A percentile compares a stretch with the other conserved stretches of the same genome.
These are phyloP conservation scores for Nesospiza acunhae DNA, from an alignment of 2,113 vertebrate genomes.

Conservation along the genomic window DNA sequence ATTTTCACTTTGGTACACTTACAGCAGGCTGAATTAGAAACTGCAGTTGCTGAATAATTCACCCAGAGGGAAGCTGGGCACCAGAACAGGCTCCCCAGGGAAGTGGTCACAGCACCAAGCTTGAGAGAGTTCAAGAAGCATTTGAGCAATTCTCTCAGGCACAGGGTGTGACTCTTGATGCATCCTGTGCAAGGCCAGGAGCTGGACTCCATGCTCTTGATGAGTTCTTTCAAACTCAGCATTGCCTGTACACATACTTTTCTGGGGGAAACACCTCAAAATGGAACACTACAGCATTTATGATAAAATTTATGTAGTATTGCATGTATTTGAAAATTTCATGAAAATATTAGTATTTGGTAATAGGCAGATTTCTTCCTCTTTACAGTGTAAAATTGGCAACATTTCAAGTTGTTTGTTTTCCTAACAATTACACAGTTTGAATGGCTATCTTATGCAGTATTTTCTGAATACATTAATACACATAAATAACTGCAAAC, in stretches of 20 bases:
- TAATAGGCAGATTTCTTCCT: not conserved
- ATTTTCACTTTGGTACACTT: not conserved
- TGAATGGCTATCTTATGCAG: not conserved
- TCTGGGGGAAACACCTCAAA: not conserved
- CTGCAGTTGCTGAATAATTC: not conserved
- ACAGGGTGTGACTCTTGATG: not conserved
- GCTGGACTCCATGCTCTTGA: rapidly evolving
- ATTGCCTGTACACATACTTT: not conserved
- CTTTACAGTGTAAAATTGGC: not conserved
- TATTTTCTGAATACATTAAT: not conserved
- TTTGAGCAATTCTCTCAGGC: not conserved
- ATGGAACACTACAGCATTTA: not conserved
- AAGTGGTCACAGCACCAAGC: not conserved
- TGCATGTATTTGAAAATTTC: not conserved
- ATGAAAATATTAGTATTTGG: not conserved
- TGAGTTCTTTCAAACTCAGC: not conserved
- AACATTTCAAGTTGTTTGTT: not conserved
- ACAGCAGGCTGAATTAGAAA: not conserved
- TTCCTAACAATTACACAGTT: not conserved
- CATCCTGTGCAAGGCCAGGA: not conserved
- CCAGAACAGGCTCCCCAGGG: not conserved
- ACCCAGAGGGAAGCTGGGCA: not conserved
- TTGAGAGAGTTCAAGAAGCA: not conserved
- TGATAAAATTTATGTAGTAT: not conserved
- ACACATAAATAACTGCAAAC: not conserved